Evolutionary conservation across 2,888 invertebrate genomes (phyloP).

Genomic region (Chorisops tibialis): DNA sequence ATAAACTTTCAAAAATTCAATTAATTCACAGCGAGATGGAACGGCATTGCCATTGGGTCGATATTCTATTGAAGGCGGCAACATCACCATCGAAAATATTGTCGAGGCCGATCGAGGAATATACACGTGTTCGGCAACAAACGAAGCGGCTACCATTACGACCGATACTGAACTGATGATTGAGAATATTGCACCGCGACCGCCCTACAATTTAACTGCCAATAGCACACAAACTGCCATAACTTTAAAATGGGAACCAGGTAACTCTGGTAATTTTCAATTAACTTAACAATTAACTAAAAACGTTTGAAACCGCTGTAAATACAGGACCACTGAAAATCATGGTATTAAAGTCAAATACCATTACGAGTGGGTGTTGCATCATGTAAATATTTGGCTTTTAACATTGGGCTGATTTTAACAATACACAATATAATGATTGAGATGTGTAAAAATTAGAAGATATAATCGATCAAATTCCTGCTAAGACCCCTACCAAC

Average conservation of each 20-base stretch:
- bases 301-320: slow-evolving; percentile 5
- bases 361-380: neutral
- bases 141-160: slow-evolving; percentile 82
- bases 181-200: slow-evolving; percentile 84
- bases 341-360: neutral
- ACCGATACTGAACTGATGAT: slow-evolving; percentile 78
- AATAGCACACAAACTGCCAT: slow-evolving; percentile 68
- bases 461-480: no score
- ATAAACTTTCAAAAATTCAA: neutral
- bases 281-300: slow-evolving; percentile 1
- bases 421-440: neutral
- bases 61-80: slow-evolving; percentile 65
- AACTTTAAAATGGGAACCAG: slow-evolving; percentile 78
- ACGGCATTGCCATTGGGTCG: slow-evolving; percentile 65
- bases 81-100: slow-evolving; percentile 78
- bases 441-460: no score
- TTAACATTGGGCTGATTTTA: neutral
- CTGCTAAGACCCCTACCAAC: no score
- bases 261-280: slow-evolving; percentile 40
- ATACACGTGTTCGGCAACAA: slow-evolving; percentile 78
- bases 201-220: slow-evolving; percentile 82
- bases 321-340: neutral
- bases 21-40: slow-evolving; percentile 66
- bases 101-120: slow-evolving; percentile 83
- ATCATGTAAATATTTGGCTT: neutral